phyloP scores from a whole-genome alignment of 2,113 vertebrate species.

The Corythoichthys intestinalis region DNA sequence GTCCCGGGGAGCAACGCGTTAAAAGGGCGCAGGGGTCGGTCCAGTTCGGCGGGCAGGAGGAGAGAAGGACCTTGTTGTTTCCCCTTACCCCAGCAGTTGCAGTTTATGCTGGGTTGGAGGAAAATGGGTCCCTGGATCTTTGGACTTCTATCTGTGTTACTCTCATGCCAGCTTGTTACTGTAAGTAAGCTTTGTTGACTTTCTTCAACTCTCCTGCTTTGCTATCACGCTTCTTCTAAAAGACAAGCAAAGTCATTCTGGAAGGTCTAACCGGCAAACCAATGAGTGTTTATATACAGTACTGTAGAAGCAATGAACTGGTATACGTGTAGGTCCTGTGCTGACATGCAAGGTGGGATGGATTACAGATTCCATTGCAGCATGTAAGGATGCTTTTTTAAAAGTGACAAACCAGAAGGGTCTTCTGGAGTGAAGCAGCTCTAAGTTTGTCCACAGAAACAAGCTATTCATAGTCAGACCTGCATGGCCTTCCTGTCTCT shows the following conservation, averaged over 20 bases:
- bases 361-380: conserved; percentile 13
- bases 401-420: conserved; percentile 48
- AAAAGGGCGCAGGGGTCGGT: conserved; percentile 35
- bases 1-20: conserved; percentile 34
- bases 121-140: conserved; percentile 66
- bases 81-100: conserved; percentile 44
- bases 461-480: conserved; percentile 76
- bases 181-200: conserved; percentile 61
- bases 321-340: conserved; percentile 21
- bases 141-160: conserved; percentile 60
- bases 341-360: conserved; percentile 35
- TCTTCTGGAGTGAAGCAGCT: conserved; percentile 42
- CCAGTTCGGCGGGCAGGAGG: conserved; percentile 39
- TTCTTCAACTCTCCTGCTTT: not conserved
- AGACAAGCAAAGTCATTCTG: not conserved
- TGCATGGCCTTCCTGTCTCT: conserved; percentile 9
- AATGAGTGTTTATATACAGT: conserved; percentile 13
- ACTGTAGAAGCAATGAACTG: conserved; percentile 18
- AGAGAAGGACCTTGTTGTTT: conserved; percentile 51
- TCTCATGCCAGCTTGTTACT: conserved; percentile 63
- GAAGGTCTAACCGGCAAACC: not conserved
- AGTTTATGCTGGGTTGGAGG: conserved; percentile 59
- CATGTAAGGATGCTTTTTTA: conserved; percentile 37
- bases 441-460: conserved; percentile 75
- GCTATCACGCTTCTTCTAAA: not conserved